Conservation (phyloP, 2,797 vertebrate species). For the Rhinoraja longicauda region DNA sequence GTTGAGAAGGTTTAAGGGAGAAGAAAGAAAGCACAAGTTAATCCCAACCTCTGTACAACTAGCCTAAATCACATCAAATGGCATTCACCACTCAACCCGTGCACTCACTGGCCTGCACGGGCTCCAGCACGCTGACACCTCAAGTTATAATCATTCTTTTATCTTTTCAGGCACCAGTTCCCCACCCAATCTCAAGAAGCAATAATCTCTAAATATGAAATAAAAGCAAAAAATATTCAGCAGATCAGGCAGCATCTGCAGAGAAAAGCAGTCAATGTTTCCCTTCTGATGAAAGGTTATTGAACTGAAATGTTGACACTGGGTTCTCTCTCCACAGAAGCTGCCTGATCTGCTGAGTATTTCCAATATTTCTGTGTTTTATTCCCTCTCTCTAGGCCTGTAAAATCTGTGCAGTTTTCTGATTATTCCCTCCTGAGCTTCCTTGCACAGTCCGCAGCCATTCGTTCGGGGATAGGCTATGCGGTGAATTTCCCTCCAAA, state of each 20-base stretch:
- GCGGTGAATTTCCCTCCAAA: neutral
- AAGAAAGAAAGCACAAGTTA: no score
- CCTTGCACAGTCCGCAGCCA: neutral
- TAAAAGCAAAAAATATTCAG: no score
- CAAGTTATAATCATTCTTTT: neutral
- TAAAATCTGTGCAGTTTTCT: neutral
- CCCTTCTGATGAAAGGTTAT: no score
- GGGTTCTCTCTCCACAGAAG: no score
- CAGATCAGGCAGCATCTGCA: no score
- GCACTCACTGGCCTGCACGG: neutral
- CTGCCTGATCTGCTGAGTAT: neutral
- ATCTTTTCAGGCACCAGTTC: neutral
- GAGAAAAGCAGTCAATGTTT: no score
- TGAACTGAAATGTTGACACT: no score
- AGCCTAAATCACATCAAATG: neutral
- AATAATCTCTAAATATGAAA: no score
- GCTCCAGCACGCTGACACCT: neutral
- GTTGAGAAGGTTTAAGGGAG: neutral
- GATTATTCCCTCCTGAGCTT: neutral
- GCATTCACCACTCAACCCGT: neutral
- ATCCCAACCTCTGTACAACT: neutral
- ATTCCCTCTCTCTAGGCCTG: neutral
- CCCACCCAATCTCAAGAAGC: neutral
- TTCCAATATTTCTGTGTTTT: neutral
- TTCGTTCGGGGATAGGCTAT: neutral